Percentiles rank a stretch among this genome's conserved stretches.
phyloP scores from a whole-genome alignment of 2,888 invertebrate genomes.

The Hedychridium roseum region DNA sequence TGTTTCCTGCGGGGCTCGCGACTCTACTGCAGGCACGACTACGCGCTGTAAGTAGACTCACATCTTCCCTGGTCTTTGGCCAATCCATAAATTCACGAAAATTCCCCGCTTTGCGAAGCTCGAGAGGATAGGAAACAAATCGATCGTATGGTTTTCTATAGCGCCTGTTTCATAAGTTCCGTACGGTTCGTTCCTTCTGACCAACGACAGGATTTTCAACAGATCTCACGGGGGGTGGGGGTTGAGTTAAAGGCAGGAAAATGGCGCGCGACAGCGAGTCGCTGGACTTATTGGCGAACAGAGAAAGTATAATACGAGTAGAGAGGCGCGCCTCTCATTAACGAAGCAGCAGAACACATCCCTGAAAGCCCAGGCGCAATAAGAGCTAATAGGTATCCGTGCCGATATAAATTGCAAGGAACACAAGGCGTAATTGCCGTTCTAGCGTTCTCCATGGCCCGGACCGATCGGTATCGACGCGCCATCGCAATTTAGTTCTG shows the following conservation, averaged over 20 bases:
- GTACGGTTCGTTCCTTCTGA: too few relatives aligned
- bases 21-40: conserved; percentile 94
- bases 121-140: background rate
- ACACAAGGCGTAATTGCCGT: conserved; percentile 19
- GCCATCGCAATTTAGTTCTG: conserved; percentile 8
- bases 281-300: too few relatives aligned
- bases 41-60: conserved; percentile 80
- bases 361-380: background rate
- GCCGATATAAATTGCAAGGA: background rate
- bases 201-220: too few relatives aligned
- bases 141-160: background rate
- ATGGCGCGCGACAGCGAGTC: too few relatives aligned
- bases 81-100: background rate
- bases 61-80: background rate
- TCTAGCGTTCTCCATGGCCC: background rate
- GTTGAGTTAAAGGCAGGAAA: too few relatives aligned
- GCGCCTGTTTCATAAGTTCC: background rate
- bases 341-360: background rate
- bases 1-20: conserved; percentile 92
- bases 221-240: too few relatives aligned
- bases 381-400: background rate
- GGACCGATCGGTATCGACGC: conserved; percentile 12
- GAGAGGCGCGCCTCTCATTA: background rate
- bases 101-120: background rate
- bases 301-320: too few relatives aligned